These are phyloP conservation scores for Leptura quadrifasciata DNA, from an alignment of 2,888 invertebrate species.

Conservation along the genomic window DNA sequence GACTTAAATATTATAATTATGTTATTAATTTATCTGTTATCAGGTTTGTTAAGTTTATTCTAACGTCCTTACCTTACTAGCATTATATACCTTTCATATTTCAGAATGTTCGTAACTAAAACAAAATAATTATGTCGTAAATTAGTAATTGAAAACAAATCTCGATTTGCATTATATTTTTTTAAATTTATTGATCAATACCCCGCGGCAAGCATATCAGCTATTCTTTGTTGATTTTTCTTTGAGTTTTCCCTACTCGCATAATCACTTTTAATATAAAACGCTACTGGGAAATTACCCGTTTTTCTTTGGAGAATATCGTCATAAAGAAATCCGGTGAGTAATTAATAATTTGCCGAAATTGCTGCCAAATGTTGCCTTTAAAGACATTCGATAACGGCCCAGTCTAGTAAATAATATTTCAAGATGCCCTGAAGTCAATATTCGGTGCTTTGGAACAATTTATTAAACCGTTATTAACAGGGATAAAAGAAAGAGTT, in stretches of 20 bases:
- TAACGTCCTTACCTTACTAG: too few relatives aligned
- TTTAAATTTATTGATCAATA: too few relatives aligned
- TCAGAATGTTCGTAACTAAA: too few relatives aligned
- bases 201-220: neutral
- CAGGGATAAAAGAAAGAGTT: neutral
- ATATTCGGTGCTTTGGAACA: neutral
- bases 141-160: too few relatives aligned
- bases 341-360: conserved; percentile 3
- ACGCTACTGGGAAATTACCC: neutral
- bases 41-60: too few relatives aligned
- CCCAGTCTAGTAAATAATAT: neutral
- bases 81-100: too few relatives aligned
- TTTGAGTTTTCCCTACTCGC: neutral
- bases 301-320: conserved; percentile 7
- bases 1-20: too few relatives aligned
- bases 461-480: neutral
- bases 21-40: too few relatives aligned
- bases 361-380: conserved; percentile 1
- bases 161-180: too few relatives aligned
- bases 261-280: neutral
- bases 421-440: neutral
- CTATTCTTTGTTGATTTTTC: neutral
- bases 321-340: neutral
- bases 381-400: neutral
- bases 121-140: too few relatives aligned